Conservation (phyloP, 2,888 invertebrate genomes). For the Cabera pusaria region DNA sequence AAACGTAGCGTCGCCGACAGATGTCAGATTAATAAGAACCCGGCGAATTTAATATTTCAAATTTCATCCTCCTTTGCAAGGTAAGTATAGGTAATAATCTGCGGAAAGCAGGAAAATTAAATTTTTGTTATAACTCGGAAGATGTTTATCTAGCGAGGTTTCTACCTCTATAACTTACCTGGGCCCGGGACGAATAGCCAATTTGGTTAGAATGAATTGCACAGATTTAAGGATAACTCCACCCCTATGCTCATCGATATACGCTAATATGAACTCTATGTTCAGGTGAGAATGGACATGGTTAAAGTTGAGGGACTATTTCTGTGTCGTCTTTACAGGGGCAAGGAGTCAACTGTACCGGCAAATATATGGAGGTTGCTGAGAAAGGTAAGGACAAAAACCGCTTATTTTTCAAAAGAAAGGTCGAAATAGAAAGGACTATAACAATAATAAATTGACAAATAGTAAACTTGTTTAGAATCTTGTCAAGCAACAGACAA, state of each 20-base stretch:
- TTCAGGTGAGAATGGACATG: background rate
- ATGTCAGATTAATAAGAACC: conserved; percentile 9
- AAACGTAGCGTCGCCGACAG: conserved; percentile 1
- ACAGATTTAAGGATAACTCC: conserved; percentile 56
- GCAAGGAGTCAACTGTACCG: too few relatives aligned
- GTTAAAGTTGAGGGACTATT: background rate
- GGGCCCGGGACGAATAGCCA: conserved; percentile 67
- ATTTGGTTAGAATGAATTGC: conserved; percentile 67
- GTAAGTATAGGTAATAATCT: conserved; percentile 24
- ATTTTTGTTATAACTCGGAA: conserved; percentile 39
- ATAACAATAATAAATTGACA: too few relatives aligned
- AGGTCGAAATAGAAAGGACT: too few relatives aligned
- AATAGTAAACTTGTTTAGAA: too few relatives aligned
- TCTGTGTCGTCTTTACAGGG: too few relatives aligned
- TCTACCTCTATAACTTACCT: conserved; percentile 58
- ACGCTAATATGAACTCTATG: conserved; percentile 8
- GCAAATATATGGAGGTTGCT: too few relatives aligned
- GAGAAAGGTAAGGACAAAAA: too few relatives aligned
- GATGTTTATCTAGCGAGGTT: conserved; percentile 46
- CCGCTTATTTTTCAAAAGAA: too few relatives aligned
- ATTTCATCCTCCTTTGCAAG: conserved; percentile 12
- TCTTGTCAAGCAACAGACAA: too few relatives aligned
- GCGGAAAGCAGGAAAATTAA: conserved; percentile 33
- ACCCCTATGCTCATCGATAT: conserved; percentile 25
- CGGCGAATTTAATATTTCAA: conserved; percentile 16